Base-by-base conservation (phyloP, 2,888 invertebrate species). In the Sthenelais limicola region DNA sequence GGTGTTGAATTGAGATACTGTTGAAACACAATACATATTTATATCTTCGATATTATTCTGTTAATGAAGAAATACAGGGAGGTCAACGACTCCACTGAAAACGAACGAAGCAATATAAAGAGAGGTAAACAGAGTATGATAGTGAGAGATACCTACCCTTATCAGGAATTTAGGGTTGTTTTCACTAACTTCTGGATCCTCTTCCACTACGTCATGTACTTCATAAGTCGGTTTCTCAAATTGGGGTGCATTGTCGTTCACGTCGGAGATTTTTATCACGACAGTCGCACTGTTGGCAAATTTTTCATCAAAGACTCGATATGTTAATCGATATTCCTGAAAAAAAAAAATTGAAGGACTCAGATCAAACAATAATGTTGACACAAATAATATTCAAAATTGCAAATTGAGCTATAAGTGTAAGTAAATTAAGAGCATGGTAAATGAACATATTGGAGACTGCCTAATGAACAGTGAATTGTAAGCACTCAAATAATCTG, bases 231-330 rank as follows among this genome's bases (percentile, higher is more conserved):
- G 43, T 51, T 74, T 49, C 49, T 73, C 71, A 68, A 81, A 81
- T 18, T 66, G 43, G 15, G 81, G 81, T n/a, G 78, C 75, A 56
- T 81, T 81, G 76, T 81, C 81, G 52, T 81, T 81, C 49, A 80
- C 79, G 54, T 81, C 81, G 35, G 73, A 28, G 3, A 81, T 74
- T n/a, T 73, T 68, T 24, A 81, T 78, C 9, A 77, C 73, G 0
- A 84, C 81, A 3, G 67, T 78, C 1, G 83, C 81, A 0, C 70
- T 68, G 71, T 80, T 80, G 58, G 74, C 71, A 72, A 73, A 77
- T 68, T 80, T 80, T 51, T 80, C 80, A 66, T 80, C 80, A 72
- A 80, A 80, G 3, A 80, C 80, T 21, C 80, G 56, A 69, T 80
- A 80, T 21, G 62, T 72, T 28, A 80, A 73, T 15, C 68, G 58